Evolutionary conservation across 2,888 invertebrate species (phyloP).

Genomic region (Bibio marci): DNA sequence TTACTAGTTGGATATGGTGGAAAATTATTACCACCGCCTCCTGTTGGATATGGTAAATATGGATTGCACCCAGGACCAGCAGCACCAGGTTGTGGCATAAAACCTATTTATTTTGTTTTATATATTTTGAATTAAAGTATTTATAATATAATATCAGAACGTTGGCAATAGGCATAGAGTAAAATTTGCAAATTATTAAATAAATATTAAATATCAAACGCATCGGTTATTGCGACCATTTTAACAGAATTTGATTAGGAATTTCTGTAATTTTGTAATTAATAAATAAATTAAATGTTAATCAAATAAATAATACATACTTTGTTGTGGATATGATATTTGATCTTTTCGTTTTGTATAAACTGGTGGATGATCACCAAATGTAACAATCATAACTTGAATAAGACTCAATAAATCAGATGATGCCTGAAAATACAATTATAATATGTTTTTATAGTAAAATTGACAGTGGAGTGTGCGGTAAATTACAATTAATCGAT

Average conservation of each 20-base stretch:
- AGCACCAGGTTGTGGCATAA: slow-evolving; percentile 27
- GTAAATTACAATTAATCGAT: too few species aligned
- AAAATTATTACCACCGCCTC: slow-evolving; percentile 27
- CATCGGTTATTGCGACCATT: not conserved
- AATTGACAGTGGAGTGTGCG: too few species aligned
- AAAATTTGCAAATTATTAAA: too few species aligned
- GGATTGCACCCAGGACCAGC: slow-evolving; percentile 6
- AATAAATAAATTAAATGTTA: too few species aligned
- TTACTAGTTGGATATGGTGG: slow-evolving; percentile 28
- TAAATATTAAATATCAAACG: not conserved
- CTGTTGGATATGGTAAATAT: slow-evolving; percentile 37
- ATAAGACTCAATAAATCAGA: slow-evolving; percentile 81
- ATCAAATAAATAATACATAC: too few species aligned
- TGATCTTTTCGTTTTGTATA: slow-evolving; percentile 49
- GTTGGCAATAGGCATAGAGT: too few species aligned
- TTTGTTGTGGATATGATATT: slow-evolving; percentile 36
- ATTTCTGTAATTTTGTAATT: not conserved
- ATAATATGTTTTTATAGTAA: too few species aligned
- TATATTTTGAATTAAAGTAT: too few species aligned
- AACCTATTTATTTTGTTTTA: not conserved
- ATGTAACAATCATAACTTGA: slow-evolving; percentile 78
- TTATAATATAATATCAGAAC: too few species aligned
- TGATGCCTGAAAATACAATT: slow-evolving; percentile 16
- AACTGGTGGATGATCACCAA: slow-evolving; percentile 92
- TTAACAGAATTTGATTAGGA: not conserved